Evolutionary conservation across 2,113 vertebrate genomes (phyloP).

Genomic region (Leptobrachium ailaonicum): DNA sequence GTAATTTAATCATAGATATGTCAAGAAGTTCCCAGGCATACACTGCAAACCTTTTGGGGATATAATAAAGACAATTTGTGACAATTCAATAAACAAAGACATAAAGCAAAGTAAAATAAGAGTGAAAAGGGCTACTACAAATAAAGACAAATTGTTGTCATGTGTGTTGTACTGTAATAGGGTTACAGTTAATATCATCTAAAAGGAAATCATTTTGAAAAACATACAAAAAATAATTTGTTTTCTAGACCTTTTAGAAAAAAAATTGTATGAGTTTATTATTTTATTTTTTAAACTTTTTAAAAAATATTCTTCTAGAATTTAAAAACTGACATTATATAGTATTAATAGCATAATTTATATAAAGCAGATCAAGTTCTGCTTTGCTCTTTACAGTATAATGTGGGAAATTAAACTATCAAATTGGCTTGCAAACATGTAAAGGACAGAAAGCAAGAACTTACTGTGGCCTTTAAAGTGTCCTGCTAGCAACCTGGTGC

Average conservation of each 20-base stretch:
- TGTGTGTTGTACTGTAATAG: not conserved
- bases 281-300: not conserved
- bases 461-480: too few species aligned
- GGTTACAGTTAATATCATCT: not conserved
- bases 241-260: too few species aligned
- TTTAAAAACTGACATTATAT: too few species aligned
- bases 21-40: conserved; percentile 50
- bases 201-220: not conserved
- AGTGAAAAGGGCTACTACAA: conserved; percentile 5
- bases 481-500: too few species aligned
- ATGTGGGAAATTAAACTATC: too few species aligned
- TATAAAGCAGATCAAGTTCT: too few species aligned
- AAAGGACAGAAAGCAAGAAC: too few species aligned
- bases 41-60: not conserved
- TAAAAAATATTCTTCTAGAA: too few species aligned
- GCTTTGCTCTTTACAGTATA: not conserved
- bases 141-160: not conserved
- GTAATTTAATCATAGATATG: conserved; percentile 52
- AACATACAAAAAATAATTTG: not conserved
- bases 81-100: not conserved
- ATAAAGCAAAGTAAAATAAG: not conserved
- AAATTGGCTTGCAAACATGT: too few species aligned
- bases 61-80: conserved; percentile 16
- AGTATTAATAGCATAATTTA: too few species aligned
- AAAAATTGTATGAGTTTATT: not conserved